phyloP scores from a whole-genome alignment of 2,113 vertebrate species.

The Calcarius ornatus region DNA sequence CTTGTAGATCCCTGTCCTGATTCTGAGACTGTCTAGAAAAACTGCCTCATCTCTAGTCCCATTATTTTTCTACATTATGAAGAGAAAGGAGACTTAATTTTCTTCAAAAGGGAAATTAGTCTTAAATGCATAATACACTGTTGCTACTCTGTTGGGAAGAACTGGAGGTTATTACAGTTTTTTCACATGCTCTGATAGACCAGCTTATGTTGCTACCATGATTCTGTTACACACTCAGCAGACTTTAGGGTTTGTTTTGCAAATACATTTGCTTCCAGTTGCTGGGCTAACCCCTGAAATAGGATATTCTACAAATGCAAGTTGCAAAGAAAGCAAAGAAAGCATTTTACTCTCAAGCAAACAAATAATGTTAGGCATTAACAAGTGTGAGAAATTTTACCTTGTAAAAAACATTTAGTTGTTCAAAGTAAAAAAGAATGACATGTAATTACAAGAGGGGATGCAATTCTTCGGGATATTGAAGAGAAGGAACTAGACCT shows the following conservation, averaged over 20 bases:
- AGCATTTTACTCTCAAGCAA: background rate
- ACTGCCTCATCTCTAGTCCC: background rate
- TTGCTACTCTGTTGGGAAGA: background rate
- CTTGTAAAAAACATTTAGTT: background rate
- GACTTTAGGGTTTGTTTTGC: background rate
- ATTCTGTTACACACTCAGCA: background rate
- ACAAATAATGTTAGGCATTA: background rate
- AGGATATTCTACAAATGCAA: background rate
- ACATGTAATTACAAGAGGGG: background rate
- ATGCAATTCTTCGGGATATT: background rate
- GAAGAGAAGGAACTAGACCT: background rate
- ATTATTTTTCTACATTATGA: background rate
- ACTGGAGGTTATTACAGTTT: background rate
- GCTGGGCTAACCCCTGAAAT: background rate
- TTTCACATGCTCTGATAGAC: background rate
- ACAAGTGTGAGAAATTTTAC: background rate
- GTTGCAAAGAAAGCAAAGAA: background rate
- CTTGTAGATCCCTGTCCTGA: background rate
- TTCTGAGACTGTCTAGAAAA: background rate
- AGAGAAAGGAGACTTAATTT: background rate
- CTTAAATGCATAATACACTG: background rate
- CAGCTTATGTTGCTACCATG: background rate
- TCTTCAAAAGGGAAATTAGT: background rate
- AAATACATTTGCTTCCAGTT: background rate
- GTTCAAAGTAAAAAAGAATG: background rate